Evolutionary conservation across 2,888 invertebrate genomes (phyloP), one percentile per base, ranked within the genome.

Genomic region (Leptopterna dolabrata): DNA sequence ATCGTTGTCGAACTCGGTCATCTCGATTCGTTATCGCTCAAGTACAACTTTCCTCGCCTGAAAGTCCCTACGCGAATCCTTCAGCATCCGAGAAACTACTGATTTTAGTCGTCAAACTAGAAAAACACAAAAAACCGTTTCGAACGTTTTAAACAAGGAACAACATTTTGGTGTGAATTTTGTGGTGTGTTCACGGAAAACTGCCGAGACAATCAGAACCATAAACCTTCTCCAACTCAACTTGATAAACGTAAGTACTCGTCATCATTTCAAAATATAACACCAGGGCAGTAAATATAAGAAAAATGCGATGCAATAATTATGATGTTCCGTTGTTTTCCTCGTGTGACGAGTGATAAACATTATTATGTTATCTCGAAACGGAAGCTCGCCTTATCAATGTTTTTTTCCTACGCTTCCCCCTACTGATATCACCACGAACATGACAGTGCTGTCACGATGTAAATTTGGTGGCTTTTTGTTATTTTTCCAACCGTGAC

Each of bases 201-300:
- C 81, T 81, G 81, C 78, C 78, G 78, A 78, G 78, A 81, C 81
- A 81, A 81, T 81, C 81, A 81, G 63, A 63, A 63, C 63, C 24
- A 63, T 63, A 63, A 63, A 63, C 3, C 63, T 27, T 63, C 63
- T 6, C 63, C 63, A 27, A 24, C 63, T 19, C 24, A 63, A 63
- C 63, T 63, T 63, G 63, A 24, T 47, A 63, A 63, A 63, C 63
- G 63, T 63, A 63, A 63, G 63, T 63, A 63, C 51, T 16, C 51
- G 63, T 63, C 63, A 63, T 63, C n/a, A n/a, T 24, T 63, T 47
- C 13, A 47, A 36, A 36, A 7, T 36, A 7, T 36, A 2, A 36
- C 36, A n/a, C n/a, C n/a, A n/a, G n/a, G n/a, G n/a, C n/a, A 36
- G 4, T 36, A 36, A 7, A 36, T 36, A 36, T 36, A 7, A 36